Percentiles rank a stretch among this genome's conserved stretches.
Evolutionary conservation across 2,888 invertebrate genomes (phyloP).

Genomic region (Sisyra terminalis): DNA sequence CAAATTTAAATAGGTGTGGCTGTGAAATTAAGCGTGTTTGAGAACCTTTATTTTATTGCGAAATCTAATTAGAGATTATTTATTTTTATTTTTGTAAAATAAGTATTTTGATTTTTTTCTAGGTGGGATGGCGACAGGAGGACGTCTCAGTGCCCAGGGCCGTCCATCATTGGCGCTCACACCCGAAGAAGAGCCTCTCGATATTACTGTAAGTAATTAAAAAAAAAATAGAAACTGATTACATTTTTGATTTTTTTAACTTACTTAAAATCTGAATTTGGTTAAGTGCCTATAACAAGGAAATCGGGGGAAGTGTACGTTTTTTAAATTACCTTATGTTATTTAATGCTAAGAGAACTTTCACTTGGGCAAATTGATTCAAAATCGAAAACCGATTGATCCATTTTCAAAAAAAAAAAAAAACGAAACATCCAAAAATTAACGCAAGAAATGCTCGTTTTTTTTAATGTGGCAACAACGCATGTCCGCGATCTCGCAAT

Average conservation of each 20-base stretch:
- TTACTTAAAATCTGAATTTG: not conserved
- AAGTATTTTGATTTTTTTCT: not conserved
- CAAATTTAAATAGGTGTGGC: no score
- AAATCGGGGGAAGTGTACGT: no score
- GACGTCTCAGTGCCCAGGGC: conserved; percentile 28
- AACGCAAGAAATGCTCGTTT: no score
- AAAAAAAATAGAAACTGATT: not conserved
- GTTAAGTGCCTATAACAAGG: not conserved
- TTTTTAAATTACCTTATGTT: no score
- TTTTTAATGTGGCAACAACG: no score
- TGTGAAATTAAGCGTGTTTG: no score
- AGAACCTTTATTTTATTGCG: no score
- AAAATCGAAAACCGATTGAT: not conserved
- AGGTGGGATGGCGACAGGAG: conserved; percentile 1
- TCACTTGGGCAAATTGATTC: not conserved
- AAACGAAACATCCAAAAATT: no score
- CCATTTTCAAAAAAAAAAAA: no score
- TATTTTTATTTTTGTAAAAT: no score
- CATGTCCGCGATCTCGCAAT: no score
- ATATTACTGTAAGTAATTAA: conserved; percentile 42
- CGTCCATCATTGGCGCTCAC: conserved; percentile 53
- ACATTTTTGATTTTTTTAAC: not conserved
- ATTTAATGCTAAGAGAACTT: not conserved
- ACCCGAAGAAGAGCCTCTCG: conserved; percentile 53
- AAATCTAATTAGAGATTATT: no score